A percentile compares a stretch with the other conserved stretches of the same genome.
These are phyloP conservation scores for Plotosus lineatus DNA, from an alignment of 2,113 vertebrate species.

Conservation along the genomic window DNA sequence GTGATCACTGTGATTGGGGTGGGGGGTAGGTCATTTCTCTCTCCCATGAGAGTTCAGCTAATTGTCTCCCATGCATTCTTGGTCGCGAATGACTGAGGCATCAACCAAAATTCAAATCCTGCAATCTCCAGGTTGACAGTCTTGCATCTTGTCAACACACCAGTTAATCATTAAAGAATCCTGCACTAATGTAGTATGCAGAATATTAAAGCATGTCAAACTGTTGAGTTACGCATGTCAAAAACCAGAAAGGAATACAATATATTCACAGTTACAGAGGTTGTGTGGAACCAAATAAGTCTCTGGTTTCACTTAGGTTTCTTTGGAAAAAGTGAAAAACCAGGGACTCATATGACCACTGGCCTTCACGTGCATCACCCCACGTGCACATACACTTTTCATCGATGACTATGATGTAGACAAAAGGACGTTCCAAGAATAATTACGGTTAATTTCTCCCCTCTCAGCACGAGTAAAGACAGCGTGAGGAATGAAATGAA, in stretches of 20 bases:
- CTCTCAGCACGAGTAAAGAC: not conserved
- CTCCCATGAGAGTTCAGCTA: no score
- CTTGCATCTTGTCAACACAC: no score
- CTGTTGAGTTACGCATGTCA: not conserved
- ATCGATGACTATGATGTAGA: slow-evolving; percentile 56
- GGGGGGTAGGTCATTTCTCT: no score
- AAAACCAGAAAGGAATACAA: not conserved
- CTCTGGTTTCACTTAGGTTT: not conserved
- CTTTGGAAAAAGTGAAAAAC: not conserved
- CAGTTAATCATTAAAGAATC: not conserved
- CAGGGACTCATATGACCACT: not conserved
- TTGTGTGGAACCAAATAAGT: not conserved
- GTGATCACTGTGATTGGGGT: no score
- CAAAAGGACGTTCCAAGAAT: slow-evolving; percentile 32
- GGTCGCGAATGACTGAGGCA: no score
- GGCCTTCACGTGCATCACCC: not conserved
- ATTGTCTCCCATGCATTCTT: no score
- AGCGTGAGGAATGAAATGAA: not conserved
- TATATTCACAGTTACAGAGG: not conserved
- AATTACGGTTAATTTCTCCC: not conserved
- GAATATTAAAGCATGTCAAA: not conserved
- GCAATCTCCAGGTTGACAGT: no score
- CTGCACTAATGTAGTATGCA: not conserved
- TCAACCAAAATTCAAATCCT: not conserved
- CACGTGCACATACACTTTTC: slow-evolving; percentile 9